These are phyloP conservation scores for Meloidogyne floridensis DNA, from an alignment of 1,140 invertebrate genomes.

Conservation along the genomic window DNA sequence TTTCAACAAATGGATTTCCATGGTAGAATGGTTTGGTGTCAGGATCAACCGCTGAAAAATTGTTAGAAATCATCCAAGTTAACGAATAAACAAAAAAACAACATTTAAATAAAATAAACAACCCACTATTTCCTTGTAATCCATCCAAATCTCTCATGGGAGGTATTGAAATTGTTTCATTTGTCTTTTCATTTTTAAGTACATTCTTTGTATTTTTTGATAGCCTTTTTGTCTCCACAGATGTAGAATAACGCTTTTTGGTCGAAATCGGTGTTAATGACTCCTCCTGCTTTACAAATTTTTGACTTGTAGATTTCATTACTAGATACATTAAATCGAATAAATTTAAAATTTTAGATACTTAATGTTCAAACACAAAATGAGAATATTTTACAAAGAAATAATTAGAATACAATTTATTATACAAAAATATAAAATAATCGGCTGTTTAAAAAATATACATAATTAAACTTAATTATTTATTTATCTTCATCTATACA, in stretches of 20 bases:
- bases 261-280: neutral
- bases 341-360: neutral
- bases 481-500: neutral
- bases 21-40: constrained; percentile 24
- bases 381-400: too few relatives aligned
- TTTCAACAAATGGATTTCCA: constrained; percentile 93
- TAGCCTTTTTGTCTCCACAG: constrained; percentile 19
- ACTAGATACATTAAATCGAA: neutral
- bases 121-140: neutral
- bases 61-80: too few relatives aligned
- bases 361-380: too few relatives aligned
- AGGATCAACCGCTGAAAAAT: neutral
- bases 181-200: constrained; percentile 31
- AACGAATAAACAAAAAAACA: too few relatives aligned
- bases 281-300: neutral
- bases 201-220: constrained; percentile 21
- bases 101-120: constrained; percentile 1
- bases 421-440: too few relatives aligned
- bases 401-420: too few relatives aligned
- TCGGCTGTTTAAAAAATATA: too few relatives aligned
- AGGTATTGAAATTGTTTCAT: constrained; percentile 29
- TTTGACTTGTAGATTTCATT: neutral
- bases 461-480: too few relatives aligned
- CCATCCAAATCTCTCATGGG: constrained; percentile 15
- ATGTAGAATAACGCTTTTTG: constrained; percentile 18